A percentile compares a stretch with the other conserved stretches of the same genome.
These are phyloP conservation scores for Cosmopolites sordidus DNA, from an alignment of 2,888 invertebrate genomes.

Conservation along the genomic window DNA sequence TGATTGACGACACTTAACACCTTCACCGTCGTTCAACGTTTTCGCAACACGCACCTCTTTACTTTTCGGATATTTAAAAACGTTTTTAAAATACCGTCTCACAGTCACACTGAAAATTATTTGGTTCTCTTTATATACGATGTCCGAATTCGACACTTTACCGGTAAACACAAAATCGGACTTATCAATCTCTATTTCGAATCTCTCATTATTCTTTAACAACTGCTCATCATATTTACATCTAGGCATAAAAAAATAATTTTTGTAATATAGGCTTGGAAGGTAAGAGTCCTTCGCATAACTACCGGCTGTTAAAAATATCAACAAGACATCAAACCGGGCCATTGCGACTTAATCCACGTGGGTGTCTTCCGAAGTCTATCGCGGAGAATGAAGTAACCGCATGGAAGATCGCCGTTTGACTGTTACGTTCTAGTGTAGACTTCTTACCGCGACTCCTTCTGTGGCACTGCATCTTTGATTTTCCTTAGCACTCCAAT, in stretches of 20 bases:
- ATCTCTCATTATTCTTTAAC: slow-evolving; percentile 39
- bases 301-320: slow-evolving; percentile 14
- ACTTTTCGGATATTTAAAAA: slow-evolving; percentile 35
- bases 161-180: slow-evolving; percentile 46
- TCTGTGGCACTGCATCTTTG: slow-evolving; percentile 43
- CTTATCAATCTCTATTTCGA: slow-evolving; percentile 36
- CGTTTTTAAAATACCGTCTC: slow-evolving; percentile 45
- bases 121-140: slow-evolving; percentile 36
- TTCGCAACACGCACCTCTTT: slow-evolving; percentile 42
- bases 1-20: slow-evolving; percentile 44
- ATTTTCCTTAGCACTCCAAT: slow-evolving; percentile 43
- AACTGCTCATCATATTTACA: slow-evolving; percentile 45
- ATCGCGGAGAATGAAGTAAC: slow-evolving; percentile 24
- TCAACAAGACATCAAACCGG: slow-evolving; percentile 22
- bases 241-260: slow-evolving; percentile 39
- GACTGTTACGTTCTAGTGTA: slow-evolving; percentile 36
- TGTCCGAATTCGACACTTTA: slow-evolving; percentile 42
- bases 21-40: slow-evolving; percentile 43
- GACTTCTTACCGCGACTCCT: slow-evolving; percentile 40
- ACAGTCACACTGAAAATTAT: slow-evolving; percentile 42
- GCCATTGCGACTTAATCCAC: slow-evolving; percentile 24
- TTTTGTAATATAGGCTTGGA: slow-evolving; percentile 31
- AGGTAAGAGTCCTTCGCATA: slow-evolving; percentile 28
- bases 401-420: slow-evolving; percentile 43
- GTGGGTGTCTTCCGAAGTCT: slow-evolving; percentile 22